These are phyloP conservation scores for Platichthys flesus DNA, from an alignment of 2,113 vertebrate species.

Conservation along the genomic window DNA sequence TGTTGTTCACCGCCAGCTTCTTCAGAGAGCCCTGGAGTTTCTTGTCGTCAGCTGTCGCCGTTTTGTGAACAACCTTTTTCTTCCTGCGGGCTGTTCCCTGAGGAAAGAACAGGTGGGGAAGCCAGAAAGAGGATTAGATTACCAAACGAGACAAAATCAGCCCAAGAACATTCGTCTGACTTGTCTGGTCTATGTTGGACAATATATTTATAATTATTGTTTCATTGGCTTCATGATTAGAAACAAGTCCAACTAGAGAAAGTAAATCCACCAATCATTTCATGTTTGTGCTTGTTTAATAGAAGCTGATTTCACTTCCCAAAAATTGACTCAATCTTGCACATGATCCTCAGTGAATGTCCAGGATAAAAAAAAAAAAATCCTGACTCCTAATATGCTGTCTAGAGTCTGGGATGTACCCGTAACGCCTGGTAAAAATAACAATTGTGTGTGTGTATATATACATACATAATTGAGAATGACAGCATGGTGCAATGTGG, in stretches of 20 bases:
- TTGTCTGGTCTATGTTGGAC: not conserved
- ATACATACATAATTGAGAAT: not conserved
- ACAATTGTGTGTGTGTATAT: not conserved
- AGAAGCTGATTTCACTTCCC: not conserved
- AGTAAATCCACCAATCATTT: not conserved
- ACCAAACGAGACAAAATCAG: not conserved
- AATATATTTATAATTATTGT: no score
- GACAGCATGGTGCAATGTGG: not conserved
- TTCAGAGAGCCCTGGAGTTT: conserved; percentile 98
- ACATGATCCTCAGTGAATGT: not conserved
- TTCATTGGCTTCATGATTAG: not conserved
- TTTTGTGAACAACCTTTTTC: conserved; percentile 99
- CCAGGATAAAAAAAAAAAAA: not conserved
- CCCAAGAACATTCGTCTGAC: not conserved
- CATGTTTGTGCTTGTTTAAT: not conserved
- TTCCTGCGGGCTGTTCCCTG: conserved; percentile 98
- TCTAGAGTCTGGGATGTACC: no score
- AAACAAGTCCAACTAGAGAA: not conserved
- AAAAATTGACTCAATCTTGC: not conserved
- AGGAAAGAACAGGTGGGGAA: conserved; percentile 28
- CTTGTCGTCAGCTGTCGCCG: conserved; percentile 98
- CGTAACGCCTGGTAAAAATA: not conserved
- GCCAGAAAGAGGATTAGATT: not conserved
- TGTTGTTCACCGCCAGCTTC: conserved; percentile 98
- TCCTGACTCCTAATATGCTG: not conserved